Evolutionary conservation across 2,113 vertebrate species (phyloP).

Genomic region (Grus americana): DNA sequence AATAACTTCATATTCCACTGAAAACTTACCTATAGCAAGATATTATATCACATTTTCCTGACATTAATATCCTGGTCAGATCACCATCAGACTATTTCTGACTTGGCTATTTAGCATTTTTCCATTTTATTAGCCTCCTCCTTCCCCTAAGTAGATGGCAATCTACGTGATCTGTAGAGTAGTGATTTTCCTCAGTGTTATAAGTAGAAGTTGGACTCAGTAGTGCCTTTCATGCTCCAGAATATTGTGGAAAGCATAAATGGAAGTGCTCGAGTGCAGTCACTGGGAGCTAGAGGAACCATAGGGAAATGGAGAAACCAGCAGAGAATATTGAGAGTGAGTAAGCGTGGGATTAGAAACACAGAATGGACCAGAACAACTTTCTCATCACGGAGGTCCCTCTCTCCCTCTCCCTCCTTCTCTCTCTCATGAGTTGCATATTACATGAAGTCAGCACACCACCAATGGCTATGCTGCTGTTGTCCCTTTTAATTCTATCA

Average conservation of each 20-base stretch:
- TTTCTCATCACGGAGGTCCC: background rate
- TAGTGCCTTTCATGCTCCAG: background rate
- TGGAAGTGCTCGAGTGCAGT: background rate
- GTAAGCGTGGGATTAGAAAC: background rate
- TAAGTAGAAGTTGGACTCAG: background rate
- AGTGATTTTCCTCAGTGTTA: background rate
- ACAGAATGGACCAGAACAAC: background rate
- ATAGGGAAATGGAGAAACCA: background rate
- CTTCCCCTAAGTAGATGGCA: background rate
- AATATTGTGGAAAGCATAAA: background rate
- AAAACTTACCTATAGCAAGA: background rate
- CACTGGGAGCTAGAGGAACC: background rate
- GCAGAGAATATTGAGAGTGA: background rate
- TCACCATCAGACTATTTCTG: background rate
- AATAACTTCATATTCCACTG: background rate
- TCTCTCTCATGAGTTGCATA: background rate
- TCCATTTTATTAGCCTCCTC: background rate
- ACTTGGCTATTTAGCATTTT: background rate
- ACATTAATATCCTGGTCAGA: background rate
- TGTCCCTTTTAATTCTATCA: background rate
- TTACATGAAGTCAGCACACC: background rate
- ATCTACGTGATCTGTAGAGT: background rate
- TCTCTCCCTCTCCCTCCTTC: background rate
- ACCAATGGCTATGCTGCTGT: background rate
- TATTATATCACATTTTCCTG: slow-evolving; percentile 3